Percentiles rank a stretch among this genome's conserved stretches.
Conservation (phyloP, 2,888 invertebrate genomes). For the Iselma pallidipennis region DNA sequence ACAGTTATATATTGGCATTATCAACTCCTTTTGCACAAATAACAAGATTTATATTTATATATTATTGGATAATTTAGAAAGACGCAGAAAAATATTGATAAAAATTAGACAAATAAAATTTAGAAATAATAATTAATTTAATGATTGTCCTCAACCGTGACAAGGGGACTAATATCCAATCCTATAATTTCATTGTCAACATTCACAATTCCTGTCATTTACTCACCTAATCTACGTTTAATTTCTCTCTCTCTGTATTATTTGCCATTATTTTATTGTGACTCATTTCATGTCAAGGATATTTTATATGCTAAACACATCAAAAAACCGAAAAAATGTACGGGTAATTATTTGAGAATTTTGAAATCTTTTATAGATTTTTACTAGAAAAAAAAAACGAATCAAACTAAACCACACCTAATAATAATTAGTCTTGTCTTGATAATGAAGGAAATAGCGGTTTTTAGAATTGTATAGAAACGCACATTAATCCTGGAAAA, state of each 20-base stretch:
- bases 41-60: neutral
- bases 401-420: too few relatives aligned
- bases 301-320: conserved; percentile 22
- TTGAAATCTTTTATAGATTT: too few relatives aligned
- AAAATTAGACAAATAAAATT: neutral
- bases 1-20: too few relatives aligned
- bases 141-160: neutral
- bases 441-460: too few relatives aligned
- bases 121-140: neutral
- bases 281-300: conserved; percentile 22
- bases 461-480: too few relatives aligned
- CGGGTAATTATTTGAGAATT: too few relatives aligned
- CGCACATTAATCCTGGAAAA: too few relatives aligned
- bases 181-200: neutral
- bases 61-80: too few relatives aligned
- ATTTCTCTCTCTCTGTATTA: neutral
- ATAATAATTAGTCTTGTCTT: too few relatives aligned
- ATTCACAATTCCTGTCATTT: too few relatives aligned
- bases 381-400: too few relatives aligned
- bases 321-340: too few relatives aligned
- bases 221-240: neutral
- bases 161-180: neutral
- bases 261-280: conserved; percentile 14
- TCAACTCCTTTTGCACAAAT: neutral
- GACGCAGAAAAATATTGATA: neutral